Conservation (phyloP, 1,140 invertebrate genomes). For the Chionoecetes opilio region DNA sequence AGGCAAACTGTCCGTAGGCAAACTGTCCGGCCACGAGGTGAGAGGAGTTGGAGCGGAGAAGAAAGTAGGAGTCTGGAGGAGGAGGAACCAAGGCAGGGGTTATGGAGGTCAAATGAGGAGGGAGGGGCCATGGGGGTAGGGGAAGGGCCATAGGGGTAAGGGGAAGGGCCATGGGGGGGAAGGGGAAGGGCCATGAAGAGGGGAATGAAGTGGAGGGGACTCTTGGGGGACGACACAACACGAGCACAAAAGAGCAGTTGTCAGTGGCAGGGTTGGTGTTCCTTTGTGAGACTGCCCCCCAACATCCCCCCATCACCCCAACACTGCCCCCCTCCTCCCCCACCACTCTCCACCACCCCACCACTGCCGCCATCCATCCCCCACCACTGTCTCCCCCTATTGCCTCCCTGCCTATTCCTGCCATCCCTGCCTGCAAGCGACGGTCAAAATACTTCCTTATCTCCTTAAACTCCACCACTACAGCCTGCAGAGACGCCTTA, state of each 20-base stretch:
- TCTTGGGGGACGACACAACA: not conserved
- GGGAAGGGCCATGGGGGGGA: not conserved
- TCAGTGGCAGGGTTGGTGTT: not conserved
- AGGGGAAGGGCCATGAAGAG: not conserved
- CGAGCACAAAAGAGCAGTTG: constrained; percentile 16
- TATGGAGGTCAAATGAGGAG: not conserved
- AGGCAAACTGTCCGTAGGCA: no score
- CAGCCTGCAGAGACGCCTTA: no score
- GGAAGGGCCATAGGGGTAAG: not conserved
- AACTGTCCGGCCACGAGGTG: no score
- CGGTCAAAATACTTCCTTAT: not conserved
- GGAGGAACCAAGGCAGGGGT: not conserved
- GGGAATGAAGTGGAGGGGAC: not conserved
- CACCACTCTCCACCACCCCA: not conserved
- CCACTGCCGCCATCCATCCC: not conserved
- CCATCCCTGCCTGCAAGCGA: not conserved
- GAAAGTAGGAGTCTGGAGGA: not conserved
- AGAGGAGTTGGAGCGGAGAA: not conserved
- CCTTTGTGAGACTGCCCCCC: not conserved
- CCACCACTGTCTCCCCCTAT: no score
- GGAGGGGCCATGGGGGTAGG: no score
- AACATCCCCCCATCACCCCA: not conserved
- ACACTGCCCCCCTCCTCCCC: no score
- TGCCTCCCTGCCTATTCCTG: not conserved
- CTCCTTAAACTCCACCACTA: not conserved